Conservation (phyloP, 2,888 invertebrate genomes). For the Myathropa florea region DNA sequence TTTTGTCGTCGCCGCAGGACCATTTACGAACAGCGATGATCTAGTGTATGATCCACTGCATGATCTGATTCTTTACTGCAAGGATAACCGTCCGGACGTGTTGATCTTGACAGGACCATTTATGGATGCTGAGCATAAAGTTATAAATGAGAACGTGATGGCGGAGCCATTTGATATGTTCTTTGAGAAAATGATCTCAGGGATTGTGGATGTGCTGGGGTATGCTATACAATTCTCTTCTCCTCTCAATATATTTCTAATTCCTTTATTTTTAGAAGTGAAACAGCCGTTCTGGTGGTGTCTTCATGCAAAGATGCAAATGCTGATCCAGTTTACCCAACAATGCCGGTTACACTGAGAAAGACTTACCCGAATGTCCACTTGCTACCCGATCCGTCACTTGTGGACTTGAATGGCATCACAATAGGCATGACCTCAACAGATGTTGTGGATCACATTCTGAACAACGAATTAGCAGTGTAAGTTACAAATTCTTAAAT, state of each 20-base stretch:
- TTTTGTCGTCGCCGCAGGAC: slow-evolving; percentile 90
- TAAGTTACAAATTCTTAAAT: slow-evolving; percentile 79
- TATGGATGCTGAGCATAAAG: slow-evolving; percentile 86
- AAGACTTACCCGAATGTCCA: slow-evolving; percentile 84
- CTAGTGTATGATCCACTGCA: slow-evolving; percentile 90
- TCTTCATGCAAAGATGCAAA: slow-evolving; percentile 90
- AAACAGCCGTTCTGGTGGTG: slow-evolving; percentile 87
- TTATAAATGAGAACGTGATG: slow-evolving; percentile 84
- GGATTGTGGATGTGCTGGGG: slow-evolving; percentile 85
- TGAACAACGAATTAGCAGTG: slow-evolving; percentile 89
- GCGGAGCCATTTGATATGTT: slow-evolving; percentile 87
- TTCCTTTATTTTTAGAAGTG: slow-evolving; percentile 32
- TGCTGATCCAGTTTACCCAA: slow-evolving; percentile 91
- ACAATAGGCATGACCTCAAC: slow-evolving; percentile 90
- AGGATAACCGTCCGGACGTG: slow-evolving; percentile 87
- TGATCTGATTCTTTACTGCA: slow-evolving; percentile 87
- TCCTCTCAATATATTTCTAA: background rate
- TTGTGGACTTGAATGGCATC: slow-evolving; percentile 88
- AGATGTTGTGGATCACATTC: slow-evolving; percentile 91
- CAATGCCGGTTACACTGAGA: slow-evolving; percentile 86
- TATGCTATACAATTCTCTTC: slow-evolving; percentile 76
- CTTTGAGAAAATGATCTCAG: slow-evolving; percentile 87
- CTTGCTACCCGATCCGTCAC: slow-evolving; percentile 90
- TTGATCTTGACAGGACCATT: slow-evolving; percentile 93
- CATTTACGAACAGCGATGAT: slow-evolving; percentile 90